Conservation (phyloP, 2,888 invertebrate species). For the Myathropa florea region DNA sequence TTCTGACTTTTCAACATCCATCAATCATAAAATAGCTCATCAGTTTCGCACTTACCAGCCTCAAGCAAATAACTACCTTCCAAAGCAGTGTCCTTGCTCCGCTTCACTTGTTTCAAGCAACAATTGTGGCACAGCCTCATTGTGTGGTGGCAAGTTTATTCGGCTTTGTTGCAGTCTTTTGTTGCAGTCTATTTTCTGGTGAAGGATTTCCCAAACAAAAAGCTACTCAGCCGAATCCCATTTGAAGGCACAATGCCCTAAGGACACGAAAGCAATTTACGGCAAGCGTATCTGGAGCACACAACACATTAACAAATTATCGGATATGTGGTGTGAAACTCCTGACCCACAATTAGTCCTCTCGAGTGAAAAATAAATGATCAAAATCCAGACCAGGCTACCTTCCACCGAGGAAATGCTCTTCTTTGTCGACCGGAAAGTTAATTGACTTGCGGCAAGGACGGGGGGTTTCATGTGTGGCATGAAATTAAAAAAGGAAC, state of each 20-base stretch:
- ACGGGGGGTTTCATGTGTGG: neutral
- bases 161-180: neutral
- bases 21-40: neutral
- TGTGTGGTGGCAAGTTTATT: neutral
- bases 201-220: neutral
- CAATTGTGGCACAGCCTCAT: neutral
- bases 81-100: neutral
- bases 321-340: neutral
- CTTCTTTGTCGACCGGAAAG: neutral
- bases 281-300: conserved; percentile 7
- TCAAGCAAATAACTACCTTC: neutral
- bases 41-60: neutral
- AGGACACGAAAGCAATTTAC: conserved; percentile 3
- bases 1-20: neutral
- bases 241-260: neutral
- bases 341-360: conserved; percentile 5
- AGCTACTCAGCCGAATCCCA: neutral
- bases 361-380: neutral
- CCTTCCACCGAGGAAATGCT: too few species aligned
- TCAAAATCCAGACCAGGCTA: neutral
- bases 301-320: neutral
- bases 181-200: neutral
- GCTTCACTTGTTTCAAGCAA: neutral
- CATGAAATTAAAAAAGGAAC: neutral
- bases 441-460: neutral